Base-by-base conservation (phyloP, 2,888 invertebrate species). In the Protonemura montana region DNA sequence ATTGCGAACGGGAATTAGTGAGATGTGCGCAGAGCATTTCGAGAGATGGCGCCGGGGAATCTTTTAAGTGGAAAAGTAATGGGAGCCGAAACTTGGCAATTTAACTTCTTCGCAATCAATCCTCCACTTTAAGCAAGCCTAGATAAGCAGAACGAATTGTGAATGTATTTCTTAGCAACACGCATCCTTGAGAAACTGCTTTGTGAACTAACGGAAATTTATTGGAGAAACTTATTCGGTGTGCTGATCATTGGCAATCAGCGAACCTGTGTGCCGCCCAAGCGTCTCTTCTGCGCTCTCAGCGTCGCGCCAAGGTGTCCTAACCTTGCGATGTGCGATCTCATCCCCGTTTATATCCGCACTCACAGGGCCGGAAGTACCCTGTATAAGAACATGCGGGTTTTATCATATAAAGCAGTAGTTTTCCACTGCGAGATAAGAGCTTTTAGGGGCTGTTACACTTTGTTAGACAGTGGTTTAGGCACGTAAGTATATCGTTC, bases 21-120 rank as follows among this genome's bases (percentile, higher is more conserved):
- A 59, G 59, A 59, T 59, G 59, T 59, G 59, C 59, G 13, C 59
- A 59, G 59, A 59, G 59, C 59, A 59, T 59, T 59, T 59, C 59
- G 21, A 16, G 59, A 1, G 2, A 21, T 21, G 59, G 59, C 59
- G 59, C 21, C 21, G 59, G 81, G 13, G n/a, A 81, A 81, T 81
- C 81, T 29, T 81, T 81, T 81, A 28, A 81, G 81, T 81, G 81
- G 28, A 29, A n/a, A 81, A 30, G 28, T 81, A 81, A 81, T 29
- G 81, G 81, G 59, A 84, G 21, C 59, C 29, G 76, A 27, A 59
- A 59, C 27, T 76, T 84, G 5, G 84, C 26, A 59, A 84, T 76
- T 59, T 84, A 76, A 84, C 27, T 76, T 84, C 27, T 76, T 84
- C 29, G 59, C 27, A 26, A 84, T 84, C 59, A 42, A 84, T 84